A percentile compares a stretch with the other conserved stretches of the same genome.
Conservation (phyloP, 2,888 invertebrate species). For the Bellardia bayeri region DNA sequence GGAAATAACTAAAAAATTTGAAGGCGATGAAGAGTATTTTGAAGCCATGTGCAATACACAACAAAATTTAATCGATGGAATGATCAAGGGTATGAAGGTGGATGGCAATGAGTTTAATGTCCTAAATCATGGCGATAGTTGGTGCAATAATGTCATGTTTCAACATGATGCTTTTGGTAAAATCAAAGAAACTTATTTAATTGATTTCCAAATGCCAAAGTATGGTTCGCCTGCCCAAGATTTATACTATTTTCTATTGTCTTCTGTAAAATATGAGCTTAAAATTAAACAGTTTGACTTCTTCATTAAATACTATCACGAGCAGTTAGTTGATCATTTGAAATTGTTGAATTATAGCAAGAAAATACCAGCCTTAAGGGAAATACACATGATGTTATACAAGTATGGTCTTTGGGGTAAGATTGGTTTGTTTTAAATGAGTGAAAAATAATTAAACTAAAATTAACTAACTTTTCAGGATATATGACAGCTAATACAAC, state of each 20-base stretch:
- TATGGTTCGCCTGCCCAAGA: slow-evolving; percentile 81
- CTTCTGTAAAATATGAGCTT: slow-evolving; percentile 78
- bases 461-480: neutral
- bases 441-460: neutral
- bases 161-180: slow-evolving; percentile 76
- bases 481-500: slow-evolving; percentile 57
- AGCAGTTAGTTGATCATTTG: slow-evolving; percentile 77
- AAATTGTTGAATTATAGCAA: slow-evolving; percentile 77
- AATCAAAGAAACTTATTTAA: slow-evolving; percentile 78
- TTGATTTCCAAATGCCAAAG: slow-evolving; percentile 81
- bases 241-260: slow-evolving; percentile 78
- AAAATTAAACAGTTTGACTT: slow-evolving; percentile 80
- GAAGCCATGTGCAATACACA: slow-evolving; percentile 74
- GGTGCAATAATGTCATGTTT: slow-evolving; percentile 82
- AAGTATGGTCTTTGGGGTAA: slow-evolving; percentile 78
- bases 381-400: slow-evolving; percentile 78
- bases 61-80: slow-evolving; percentile 69
- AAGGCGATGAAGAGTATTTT: slow-evolving; percentile 75
- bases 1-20: slow-evolving; percentile 70
- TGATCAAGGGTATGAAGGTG: slow-evolving; percentile 8
- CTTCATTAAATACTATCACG: slow-evolving; percentile 80
- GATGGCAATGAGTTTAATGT: slow-evolving; percentile 78
- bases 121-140: slow-evolving; percentile 81
- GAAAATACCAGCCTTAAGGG: slow-evolving; percentile 77
- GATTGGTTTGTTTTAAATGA: neutral